phyloP scores from a whole-genome alignment of 92 coral and sea anemone genomes.

The Porites divaricata region DNA sequence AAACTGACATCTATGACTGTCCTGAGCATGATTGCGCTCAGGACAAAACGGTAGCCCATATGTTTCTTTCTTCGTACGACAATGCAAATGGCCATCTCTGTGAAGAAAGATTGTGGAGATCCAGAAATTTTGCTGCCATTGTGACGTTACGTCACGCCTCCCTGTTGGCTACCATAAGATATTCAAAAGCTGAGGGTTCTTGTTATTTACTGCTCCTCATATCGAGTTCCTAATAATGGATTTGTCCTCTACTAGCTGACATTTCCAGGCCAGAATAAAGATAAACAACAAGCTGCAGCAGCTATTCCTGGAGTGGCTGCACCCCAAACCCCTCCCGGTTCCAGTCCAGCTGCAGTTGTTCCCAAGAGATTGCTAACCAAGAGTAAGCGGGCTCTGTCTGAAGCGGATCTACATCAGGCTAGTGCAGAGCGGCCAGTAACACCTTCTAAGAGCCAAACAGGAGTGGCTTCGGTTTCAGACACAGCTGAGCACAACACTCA shows the following conservation, averaged over 20 bases:
- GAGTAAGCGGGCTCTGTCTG: slow-evolving; percentile 84
- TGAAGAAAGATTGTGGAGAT: no score
- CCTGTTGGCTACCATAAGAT: no score
- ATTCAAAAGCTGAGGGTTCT: no score
- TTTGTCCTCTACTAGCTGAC: slow-evolving; percentile 63
- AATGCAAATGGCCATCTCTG: no score
- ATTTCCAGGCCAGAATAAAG: slow-evolving; percentile 92
- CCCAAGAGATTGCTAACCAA: slow-evolving; percentile 92
- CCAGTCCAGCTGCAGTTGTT: slow-evolving; percentile 66
- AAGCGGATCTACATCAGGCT: slow-evolving; percentile 70
- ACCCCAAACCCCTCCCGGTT: slow-evolving; percentile 69
- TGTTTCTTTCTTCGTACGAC: no score
- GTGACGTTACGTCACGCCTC: no score
- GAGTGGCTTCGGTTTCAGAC: slow-evolving; percentile 66
- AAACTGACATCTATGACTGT: no score
- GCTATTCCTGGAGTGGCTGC: slow-evolving; percentile 83
- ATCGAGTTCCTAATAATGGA: background rate
- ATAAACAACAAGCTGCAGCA: slow-evolving; percentile 61
- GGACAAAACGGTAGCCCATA: no score
- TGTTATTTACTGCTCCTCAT: background rate
- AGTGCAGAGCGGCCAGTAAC: slow-evolving; percentile 57
- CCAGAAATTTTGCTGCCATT: no score
- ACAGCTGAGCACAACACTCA: slow-evolving; percentile 65
- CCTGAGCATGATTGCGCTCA: no score
- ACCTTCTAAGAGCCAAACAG: slow-evolving; percentile 72